phyloP scores from a whole-genome alignment of 2,888 invertebrate species.

The Drosophila robusta region DNA sequence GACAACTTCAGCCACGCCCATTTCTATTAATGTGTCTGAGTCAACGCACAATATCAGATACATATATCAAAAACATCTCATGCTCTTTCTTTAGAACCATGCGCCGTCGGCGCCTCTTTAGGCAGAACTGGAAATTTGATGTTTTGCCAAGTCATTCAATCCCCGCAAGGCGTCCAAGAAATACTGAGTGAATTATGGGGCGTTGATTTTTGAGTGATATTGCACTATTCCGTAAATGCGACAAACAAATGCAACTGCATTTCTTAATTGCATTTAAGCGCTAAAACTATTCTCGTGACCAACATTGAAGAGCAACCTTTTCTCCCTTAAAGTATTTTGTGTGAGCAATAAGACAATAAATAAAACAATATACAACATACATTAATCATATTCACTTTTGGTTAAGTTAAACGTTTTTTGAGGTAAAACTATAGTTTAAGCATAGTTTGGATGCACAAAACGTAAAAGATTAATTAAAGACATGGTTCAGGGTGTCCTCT shows the following conservation, averaged over 20 bases:
- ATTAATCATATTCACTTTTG: no score
- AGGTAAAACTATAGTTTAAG: no score
- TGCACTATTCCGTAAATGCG: conserved; percentile 64
- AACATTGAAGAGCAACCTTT: no score
- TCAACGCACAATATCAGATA: conserved; percentile 62
- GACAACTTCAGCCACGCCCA: conserved; percentile 68
- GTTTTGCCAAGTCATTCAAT: conserved; percentile 49
- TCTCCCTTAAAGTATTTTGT: neutral
- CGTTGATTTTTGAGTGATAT: conserved; percentile 81
- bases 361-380: no score
- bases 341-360: no score
- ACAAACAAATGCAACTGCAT: conserved; percentile 30
- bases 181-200: conserved; percentile 57
- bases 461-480: no score
- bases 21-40: conserved; percentile 75
- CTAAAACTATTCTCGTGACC: no score
- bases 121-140: conserved; percentile 8
- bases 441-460: no score
- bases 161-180: conserved; percentile 14
- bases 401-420: no score
- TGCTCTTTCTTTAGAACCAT: conserved; percentile 67
- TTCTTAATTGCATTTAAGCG: conserved; percentile 41
- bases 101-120: conserved; percentile 70
- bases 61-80: conserved; percentile 49
- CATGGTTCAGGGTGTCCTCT: no score